Evolutionary conservation across 92 coral and sea anemone species (phyloP).

Genomic region (Isaurus tuberculatus): DNA sequence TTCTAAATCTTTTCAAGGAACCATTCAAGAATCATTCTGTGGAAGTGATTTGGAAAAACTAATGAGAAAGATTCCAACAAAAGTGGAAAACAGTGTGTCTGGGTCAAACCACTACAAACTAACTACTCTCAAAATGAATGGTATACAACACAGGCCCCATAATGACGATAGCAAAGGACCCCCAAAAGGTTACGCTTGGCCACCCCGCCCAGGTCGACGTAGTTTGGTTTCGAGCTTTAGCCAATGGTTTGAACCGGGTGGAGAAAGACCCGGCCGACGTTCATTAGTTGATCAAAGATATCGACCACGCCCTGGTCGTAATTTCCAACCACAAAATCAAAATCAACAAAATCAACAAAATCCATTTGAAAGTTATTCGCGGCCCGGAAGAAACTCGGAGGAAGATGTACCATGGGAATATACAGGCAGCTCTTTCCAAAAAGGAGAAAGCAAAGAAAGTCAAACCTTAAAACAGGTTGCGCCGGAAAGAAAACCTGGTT

Average conservation of each 20-base stretch:
- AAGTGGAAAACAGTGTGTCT: slow-evolving; percentile 26
- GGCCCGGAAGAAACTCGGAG: slow-evolving; percentile 44
- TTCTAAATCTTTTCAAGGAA: neutral
- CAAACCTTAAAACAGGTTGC: slow-evolving; percentile 34
- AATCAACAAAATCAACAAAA: neutral
- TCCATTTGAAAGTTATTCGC: neutral
- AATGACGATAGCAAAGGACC: neutral
- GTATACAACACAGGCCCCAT: slow-evolving; percentile 7
- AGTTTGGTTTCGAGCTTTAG: neutral
- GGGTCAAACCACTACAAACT: slow-evolving; percentile 40
- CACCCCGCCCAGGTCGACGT: slow-evolving; percentile 43
- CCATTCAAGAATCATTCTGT: slow-evolving; percentile 4
- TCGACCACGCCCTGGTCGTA: slow-evolving; percentile 38
- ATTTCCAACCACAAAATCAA: neutral
- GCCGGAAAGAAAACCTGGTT: slow-evolving; percentile 18
- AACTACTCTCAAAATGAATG: slow-evolving; percentile 35
- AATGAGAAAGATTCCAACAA: slow-evolving; percentile 25
- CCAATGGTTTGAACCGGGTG: slow-evolving; percentile 16
- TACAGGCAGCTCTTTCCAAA: slow-evolving; percentile 33
- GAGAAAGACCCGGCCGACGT: slow-evolving; percentile 26
- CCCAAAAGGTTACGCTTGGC: neutral
- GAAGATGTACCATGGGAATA: slow-evolving; percentile 43
- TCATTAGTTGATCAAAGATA: neutral
- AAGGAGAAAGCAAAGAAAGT: slow-evolving; percentile 31
- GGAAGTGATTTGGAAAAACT: neutral